These are phyloP conservation scores for Chelmon rostratus DNA, from an alignment of 2,797 vertebrate genomes.

Conservation along the genomic window DNA sequence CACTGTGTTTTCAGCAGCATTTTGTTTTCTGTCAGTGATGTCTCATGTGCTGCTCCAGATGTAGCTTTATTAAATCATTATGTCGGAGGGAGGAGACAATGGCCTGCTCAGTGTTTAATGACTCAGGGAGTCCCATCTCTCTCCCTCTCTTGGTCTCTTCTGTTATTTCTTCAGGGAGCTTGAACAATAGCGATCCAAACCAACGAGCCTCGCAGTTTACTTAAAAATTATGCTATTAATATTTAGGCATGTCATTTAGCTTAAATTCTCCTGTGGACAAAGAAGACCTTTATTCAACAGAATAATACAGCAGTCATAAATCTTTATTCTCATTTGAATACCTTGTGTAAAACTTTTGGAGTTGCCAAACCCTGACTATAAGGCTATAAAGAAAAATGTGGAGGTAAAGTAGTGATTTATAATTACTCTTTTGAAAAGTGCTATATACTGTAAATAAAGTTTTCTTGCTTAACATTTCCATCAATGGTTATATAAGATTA, in stretches of 20 bases:
- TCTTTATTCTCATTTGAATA: slow-evolving; percentile 64
- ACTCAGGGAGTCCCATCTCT: slow-evolving; percentile 73
- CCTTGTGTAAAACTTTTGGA: slow-evolving; percentile 46
- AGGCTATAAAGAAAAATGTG: slow-evolving; percentile 21
- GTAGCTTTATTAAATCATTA: slow-evolving; percentile 83
- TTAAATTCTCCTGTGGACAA: slow-evolving; percentile 56
- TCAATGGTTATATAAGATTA: slow-evolving; percentile 20
- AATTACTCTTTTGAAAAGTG: slow-evolving; percentile 11
- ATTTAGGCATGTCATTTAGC: slow-evolving; percentile 68
- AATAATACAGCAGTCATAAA: slow-evolving; percentile 65
- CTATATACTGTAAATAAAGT: neutral
- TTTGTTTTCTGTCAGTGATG: slow-evolving; percentile 79
- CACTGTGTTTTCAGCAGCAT: slow-evolving; percentile 75
- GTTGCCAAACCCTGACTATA: slow-evolving; percentile 19
- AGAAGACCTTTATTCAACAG: slow-evolving; percentile 59
- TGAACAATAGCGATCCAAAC: slow-evolving; percentile 64
- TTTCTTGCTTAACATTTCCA: slow-evolving; percentile 17
- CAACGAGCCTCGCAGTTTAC: slow-evolving; percentile 66
- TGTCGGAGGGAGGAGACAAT: slow-evolving; percentile 79
- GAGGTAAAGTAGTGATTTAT: slow-evolving; percentile 14
- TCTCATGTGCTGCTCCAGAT: slow-evolving; percentile 75
- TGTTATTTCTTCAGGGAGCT: slow-evolving; percentile 65
- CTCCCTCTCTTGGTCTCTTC: slow-evolving; percentile 53
- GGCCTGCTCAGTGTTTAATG: slow-evolving; percentile 78
- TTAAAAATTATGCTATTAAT: slow-evolving; percentile 74